Percentiles rank a stretch among this genome's conserved stretches.
Conservation (phyloP, 1,140 invertebrate species). For the Eupristina koningsbergeri region DNA sequence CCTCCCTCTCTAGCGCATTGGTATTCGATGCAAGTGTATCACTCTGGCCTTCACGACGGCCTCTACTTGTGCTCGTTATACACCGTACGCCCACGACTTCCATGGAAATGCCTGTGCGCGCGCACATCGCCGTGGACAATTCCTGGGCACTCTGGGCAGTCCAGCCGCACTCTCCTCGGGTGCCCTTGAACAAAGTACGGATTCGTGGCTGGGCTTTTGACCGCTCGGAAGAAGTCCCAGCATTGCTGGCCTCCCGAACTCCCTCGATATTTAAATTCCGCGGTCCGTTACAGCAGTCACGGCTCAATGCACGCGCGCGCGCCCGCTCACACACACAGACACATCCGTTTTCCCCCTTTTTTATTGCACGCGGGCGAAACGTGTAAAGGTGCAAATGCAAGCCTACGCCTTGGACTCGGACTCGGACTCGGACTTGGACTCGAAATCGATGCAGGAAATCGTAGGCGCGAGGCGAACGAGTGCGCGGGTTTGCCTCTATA, state of each 20-base stretch:
- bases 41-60: slow-evolving; percentile 41
- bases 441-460: slow-evolving; percentile 45
- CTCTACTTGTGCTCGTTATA: slow-evolving; percentile 12
- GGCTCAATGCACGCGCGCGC: background rate
- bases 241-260: background rate
- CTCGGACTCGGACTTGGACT: too few species aligned
- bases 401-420: slow-evolving; percentile 16
- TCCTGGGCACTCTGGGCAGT: background rate
- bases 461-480: slow-evolving; percentile 37
- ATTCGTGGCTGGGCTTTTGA: background rate
- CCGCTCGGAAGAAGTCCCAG: background rate
- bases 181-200: background rate
- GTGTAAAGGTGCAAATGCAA: background rate
- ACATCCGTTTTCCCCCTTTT: background rate
- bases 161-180: background rate
- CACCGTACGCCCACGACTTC: slow-evolving; percentile 18
- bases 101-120: slow-evolving; percentile 17
- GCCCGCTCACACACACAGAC: background rate
- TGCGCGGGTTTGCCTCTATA: slow-evolving; percentile 7
- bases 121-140: background rate
- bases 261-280: background rate
- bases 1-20: background rate
- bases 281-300: background rate
- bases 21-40: slow-evolving; percentile 35
- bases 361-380: background rate